Conservation (phyloP, 2,797 vertebrate species). For the Enteromius afrohamiltoni region DNA sequence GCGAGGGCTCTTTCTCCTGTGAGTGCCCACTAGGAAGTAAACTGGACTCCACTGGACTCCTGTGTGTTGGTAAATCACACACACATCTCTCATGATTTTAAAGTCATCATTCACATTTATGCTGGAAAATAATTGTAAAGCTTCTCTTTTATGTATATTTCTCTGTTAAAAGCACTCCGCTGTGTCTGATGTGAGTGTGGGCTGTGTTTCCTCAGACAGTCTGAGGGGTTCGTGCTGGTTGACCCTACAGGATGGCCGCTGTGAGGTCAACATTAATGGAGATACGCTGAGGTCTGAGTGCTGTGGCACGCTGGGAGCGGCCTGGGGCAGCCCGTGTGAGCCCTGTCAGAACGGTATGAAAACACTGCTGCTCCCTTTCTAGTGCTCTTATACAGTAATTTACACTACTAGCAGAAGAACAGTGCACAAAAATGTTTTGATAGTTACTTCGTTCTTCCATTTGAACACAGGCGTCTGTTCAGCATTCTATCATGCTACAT, state of each 20-base stretch:
- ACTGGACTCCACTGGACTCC: slow-evolving; percentile 74
- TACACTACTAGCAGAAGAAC: neutral
- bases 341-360: slow-evolving; percentile 77
- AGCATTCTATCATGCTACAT: no score
- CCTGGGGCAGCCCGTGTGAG: slow-evolving; percentile 84
- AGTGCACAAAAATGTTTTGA: no score
- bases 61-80: slow-evolving; percentile 73
- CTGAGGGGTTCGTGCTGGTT: slow-evolving; percentile 83
- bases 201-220: slow-evolving; percentile 69
- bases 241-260: slow-evolving; percentile 76
- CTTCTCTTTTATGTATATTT: neutral
- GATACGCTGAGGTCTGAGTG: slow-evolving; percentile 81
- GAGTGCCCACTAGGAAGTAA: slow-evolving; percentile 77
- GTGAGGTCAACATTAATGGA: slow-evolving; percentile 82
- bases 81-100: slow-evolving; percentile 4
- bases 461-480: no score
- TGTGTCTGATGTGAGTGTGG: neutral
- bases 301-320: slow-evolving; percentile 79
- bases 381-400: neutral
- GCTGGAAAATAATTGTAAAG: neutral
- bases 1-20: slow-evolving; percentile 78
- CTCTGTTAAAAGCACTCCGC: neutral
- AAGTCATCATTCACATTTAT: neutral
- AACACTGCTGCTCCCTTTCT: neutral
- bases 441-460: no score